Conservation (phyloP, 2,113 vertebrate genomes). For the Bufo bufo region DNA sequence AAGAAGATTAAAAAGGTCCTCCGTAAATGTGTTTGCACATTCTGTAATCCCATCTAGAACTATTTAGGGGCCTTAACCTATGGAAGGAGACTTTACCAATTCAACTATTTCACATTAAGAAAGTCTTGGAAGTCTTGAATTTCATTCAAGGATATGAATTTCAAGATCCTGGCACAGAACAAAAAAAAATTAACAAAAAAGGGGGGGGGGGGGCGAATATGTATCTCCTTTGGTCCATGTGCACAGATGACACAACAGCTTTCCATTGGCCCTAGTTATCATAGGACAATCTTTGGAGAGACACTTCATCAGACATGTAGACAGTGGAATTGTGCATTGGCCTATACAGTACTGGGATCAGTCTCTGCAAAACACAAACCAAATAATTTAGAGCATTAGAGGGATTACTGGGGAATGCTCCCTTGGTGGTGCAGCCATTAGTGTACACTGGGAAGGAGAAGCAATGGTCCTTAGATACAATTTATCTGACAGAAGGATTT, state of each 20-base stretch:
- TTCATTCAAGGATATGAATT: too few species aligned
- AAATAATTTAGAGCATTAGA: background rate
- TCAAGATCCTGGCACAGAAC: too few species aligned
- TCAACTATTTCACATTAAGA: too few species aligned
- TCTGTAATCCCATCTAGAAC: too few species aligned
- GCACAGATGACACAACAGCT: background rate
- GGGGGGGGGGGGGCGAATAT: too few species aligned
- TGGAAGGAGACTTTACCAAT: background rate
- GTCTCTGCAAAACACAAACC: background rate
- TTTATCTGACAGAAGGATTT: slow-evolving; percentile 2
- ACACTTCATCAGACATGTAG: background rate
- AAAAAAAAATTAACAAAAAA: too few species aligned
- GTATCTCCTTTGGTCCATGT: too few species aligned
- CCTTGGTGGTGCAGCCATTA: background rate
- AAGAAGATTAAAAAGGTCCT: too few species aligned
- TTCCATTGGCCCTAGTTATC: background rate
- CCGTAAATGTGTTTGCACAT: too few species aligned
- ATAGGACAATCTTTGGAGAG: background rate
- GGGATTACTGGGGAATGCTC: background rate
- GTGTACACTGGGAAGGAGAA: background rate
- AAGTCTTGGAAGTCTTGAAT: too few species aligned
- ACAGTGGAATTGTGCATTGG: background rate
- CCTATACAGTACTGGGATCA: background rate
- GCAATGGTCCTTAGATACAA: background rate
- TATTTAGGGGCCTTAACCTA: too few species aligned